phyloP scores from a whole-genome alignment of 1,140 invertebrate genomes.

The Samia ricini region DNA sequence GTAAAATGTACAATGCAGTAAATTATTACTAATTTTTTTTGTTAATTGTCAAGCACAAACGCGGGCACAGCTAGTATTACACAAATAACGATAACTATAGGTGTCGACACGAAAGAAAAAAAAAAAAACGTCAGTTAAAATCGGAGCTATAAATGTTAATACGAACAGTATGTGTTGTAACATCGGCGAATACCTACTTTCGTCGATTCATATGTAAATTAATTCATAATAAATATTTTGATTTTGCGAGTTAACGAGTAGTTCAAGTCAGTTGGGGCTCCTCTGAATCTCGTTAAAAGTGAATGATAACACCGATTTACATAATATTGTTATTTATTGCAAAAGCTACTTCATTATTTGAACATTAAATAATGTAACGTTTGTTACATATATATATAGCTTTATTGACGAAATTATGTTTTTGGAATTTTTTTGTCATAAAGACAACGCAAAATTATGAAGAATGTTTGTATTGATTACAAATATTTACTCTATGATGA shows the following conservation, averaged over 20 bases:
- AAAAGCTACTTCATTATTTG: conserved; percentile 13
- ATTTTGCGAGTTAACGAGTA: conserved; percentile 66
- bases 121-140: conserved; percentile 9
- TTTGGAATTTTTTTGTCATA: no score
- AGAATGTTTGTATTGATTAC: no score
- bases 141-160: not conserved
- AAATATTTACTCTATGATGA: no score
- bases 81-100: conserved; percentile 29
- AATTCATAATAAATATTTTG: conserved; percentile 73
- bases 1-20: no score
- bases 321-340: conserved; percentile 65
- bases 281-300: conserved; percentile 55
- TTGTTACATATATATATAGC: no score
- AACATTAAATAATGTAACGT: no score
- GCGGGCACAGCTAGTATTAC: no score
- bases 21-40: no score
- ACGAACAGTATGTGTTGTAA: conserved; percentile 10
- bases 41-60: no score
- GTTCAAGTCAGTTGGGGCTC: conserved; percentile 43
- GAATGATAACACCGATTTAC: conserved; percentile 52
- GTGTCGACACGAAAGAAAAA: conserved; percentile 21
- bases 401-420: no score
- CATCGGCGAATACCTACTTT: conserved; percentile 59
- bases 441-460: no score
- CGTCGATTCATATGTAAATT: conserved; percentile 62